A percentile compares a stretch with the other conserved stretches of the same genome.
Conservation (phyloP, 2,888 invertebrate species). For the Chromoteleia sp. region DNA sequence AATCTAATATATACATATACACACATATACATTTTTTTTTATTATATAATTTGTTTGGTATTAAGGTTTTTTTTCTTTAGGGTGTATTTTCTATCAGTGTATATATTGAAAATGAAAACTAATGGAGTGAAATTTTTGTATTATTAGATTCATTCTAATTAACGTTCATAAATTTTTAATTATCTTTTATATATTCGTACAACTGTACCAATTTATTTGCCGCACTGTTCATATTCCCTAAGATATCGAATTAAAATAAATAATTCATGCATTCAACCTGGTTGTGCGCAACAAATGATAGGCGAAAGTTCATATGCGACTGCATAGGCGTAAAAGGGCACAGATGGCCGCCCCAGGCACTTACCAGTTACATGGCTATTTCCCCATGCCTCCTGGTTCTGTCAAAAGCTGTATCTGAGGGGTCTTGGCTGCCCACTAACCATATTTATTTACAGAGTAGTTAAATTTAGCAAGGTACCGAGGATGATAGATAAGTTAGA, state of each 20-base stretch:
- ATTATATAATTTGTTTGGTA: no score
- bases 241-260: slow-evolving; percentile 58
- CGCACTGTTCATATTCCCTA: slow-evolving; percentile 25
- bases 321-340: slow-evolving; percentile 80
- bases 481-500: slow-evolving; percentile 75
- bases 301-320: slow-evolving; percentile 83
- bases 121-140: no score
- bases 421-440: slow-evolving; percentile 81
- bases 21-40: no score
- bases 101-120: no score
- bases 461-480: slow-evolving; percentile 79
- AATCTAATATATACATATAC: no score
- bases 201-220: slow-evolving; percentile 33
- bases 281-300: slow-evolving; percentile 81
- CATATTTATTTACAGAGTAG: slow-evolving; percentile 83
- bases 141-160: neutral
- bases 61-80: no score
- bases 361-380: slow-evolving; percentile 81
- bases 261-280: slow-evolving; percentile 80
- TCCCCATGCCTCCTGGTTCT: slow-evolving; percentile 76
- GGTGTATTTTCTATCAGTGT: no score
- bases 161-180: slow-evolving; percentile 9
- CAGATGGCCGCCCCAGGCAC: slow-evolving; percentile 84
- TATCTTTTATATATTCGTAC: neutral
- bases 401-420: slow-evolving; percentile 82